Conservation (phyloP, 2,113 vertebrate genomes). For the Gila orcuttii region DNA sequence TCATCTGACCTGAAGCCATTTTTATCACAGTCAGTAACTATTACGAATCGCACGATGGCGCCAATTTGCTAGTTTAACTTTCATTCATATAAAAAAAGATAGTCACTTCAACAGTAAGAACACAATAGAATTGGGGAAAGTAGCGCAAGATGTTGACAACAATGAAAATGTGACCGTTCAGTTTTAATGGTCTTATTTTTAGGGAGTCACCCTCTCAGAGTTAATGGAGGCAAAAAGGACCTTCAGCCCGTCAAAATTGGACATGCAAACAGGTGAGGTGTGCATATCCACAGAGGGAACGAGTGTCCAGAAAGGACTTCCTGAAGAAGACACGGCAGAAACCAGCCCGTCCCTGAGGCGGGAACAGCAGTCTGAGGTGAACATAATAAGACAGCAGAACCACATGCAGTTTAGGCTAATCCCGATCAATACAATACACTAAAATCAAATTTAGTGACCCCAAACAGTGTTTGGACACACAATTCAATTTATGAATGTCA, state of each 20-base stretch:
- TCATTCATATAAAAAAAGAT: no score
- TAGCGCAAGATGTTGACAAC: not conserved
- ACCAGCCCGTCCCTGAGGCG: not conserved
- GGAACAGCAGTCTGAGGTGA: not conserved
- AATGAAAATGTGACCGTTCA: not conserved
- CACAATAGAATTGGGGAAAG: not conserved
- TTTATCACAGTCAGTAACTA: not conserved
- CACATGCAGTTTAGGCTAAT: no score
- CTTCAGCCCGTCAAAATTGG: conserved; percentile 53
- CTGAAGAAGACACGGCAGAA: not conserved
- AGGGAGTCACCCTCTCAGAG: conserved; percentile 92
- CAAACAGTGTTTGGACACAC: not conserved
- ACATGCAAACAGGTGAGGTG: conserved; percentile 26
- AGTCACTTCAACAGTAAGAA: not conserved
- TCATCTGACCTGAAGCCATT: not conserved
- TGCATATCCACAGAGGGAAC: conserved; percentile 28
- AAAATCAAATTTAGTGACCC: not conserved
- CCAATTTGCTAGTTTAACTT: not conserved
- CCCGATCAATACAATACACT: no score
- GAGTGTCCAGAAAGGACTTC: conserved; percentile 9
- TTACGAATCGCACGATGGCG: not conserved
- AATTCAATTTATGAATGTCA: not conserved
- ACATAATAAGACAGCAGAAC: not conserved
- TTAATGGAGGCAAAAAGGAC: conserved; percentile 88
- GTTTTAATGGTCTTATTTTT: conserved; percentile 45